Base-by-base conservation (phyloP, 2,888 invertebrate genomes). In the Frankliniella intonsa region DNA sequence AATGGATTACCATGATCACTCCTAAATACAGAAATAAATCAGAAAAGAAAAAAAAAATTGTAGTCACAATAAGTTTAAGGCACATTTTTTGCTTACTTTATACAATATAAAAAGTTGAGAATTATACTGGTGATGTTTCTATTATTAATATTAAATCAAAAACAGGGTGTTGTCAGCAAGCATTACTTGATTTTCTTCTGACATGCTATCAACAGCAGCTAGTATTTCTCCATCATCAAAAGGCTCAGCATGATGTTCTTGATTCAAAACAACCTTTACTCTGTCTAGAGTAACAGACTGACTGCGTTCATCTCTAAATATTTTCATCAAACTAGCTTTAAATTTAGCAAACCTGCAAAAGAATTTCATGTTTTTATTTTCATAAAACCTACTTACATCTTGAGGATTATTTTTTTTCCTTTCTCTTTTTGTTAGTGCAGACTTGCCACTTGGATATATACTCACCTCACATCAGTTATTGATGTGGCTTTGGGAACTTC, bases 101-200 rank as follows among this genome's bases (percentile, higher is more conserved):
- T 19, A 62, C 62, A 62, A 19, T 17, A 62, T 3, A 62, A 19
- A 14, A n/a, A 62, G 17, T 11, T 62, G 17, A 17, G 55, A 55
- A 55, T 55, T 55, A 5, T 38, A 5, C 2, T 38, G 38, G 38
- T 55, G 14, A 55, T 55, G 14, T 17, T 55, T 14, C 55, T 55
- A 14, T 55, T 55, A 2, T 14, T 62, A 17, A 80, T 51, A 80
- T 81, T 92, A 96, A 87, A 97, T 95, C 81, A 95, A 90, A 88
- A 95, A 95, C 51, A 97, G 91, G 84, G 94, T 93, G 84, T 92
- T 94, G 86, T 96, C 96, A 0, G 95, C 92, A 85, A 95, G 90
- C 97, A 98, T 97, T 83, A 98, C 92, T 87, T 96, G 95, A 89
- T 97, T 98, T 84, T 94, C 96, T 65, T 94, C 93, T 7, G 94